phyloP scores from a whole-genome alignment of 1,140 invertebrate species.

The Drosophila aff. region DNA sequence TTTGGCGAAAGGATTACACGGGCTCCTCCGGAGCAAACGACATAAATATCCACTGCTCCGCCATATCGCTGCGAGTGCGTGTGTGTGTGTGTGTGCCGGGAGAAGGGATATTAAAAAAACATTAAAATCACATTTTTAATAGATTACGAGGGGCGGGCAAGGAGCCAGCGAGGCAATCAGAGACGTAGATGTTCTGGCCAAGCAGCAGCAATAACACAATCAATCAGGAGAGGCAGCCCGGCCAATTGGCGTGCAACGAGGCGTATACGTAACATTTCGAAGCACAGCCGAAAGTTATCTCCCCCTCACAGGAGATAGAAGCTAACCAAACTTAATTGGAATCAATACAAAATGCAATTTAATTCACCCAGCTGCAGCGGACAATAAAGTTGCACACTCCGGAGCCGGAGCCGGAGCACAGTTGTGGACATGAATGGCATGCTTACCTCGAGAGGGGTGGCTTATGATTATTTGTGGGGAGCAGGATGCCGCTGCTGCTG shows the following conservation, averaged over 20 bases:
- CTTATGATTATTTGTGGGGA: constrained; percentile 34
- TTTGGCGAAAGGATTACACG: constrained; percentile 47
- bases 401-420: not conserved
- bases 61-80: constrained; percentile 18
- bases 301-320: not conserved
- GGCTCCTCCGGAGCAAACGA: constrained; percentile 11
- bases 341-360: constrained; percentile 69
- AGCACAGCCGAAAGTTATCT: constrained; percentile 18
- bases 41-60: constrained; percentile 55
- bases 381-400: not conserved
- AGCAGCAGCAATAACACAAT: constrained; percentile 48
- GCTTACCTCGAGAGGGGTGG: constrained; percentile 20
- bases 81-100: not conserved
- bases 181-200: not conserved
- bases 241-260: constrained; percentile 45
- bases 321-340: constrained; percentile 50
- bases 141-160: constrained; percentile 43
- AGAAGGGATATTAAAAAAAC: constrained; percentile 61
- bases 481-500: accelerated
- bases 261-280: constrained; percentile 40
- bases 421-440: constrained; percentile 24
- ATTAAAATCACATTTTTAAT: constrained; percentile 75
- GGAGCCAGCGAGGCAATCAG: not conserved
- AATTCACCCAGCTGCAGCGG: constrained; percentile 29
- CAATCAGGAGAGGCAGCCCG: constrained; percentile 36